Evolutionary conservation across 2,888 invertebrate species (phyloP).

Genomic region (Sepiola atlantica): DNA sequence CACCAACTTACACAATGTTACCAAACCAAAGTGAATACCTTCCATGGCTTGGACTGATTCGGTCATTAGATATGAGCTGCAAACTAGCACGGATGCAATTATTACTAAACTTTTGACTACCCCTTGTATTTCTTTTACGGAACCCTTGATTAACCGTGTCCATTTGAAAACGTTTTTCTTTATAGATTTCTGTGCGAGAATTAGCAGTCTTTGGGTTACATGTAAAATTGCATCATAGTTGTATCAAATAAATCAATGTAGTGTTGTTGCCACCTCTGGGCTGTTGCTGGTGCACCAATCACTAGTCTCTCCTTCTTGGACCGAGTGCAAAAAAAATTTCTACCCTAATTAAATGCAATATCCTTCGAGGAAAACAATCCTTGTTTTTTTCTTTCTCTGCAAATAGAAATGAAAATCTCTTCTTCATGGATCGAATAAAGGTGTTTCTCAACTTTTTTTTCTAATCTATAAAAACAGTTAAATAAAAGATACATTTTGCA

Average conservation of each 20-base stretch:
- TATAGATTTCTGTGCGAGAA: background rate
- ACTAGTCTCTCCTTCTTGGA: too few species aligned
- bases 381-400: background rate
- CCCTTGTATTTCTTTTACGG: background rate
- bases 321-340: too few species aligned
- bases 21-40: too few species aligned
- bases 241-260: background rate
- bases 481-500: background rate
- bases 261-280: too few species aligned
- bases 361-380: background rate
- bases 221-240: background rate
- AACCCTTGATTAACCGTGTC: background rate
- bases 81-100: too few species aligned
- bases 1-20: too few species aligned
- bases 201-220: background rate
- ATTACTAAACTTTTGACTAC: background rate
- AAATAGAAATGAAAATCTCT: background rate
- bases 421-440: slow-evolving; percentile 3
- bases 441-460: background rate
- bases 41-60: too few species aligned
- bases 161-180: background rate
- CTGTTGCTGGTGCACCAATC: too few species aligned
- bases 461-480: background rate
- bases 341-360: background rate
- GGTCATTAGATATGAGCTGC: too few species aligned